Conservation (phyloP, 1,140 invertebrate species). For the Cotesia typhae region DNA sequence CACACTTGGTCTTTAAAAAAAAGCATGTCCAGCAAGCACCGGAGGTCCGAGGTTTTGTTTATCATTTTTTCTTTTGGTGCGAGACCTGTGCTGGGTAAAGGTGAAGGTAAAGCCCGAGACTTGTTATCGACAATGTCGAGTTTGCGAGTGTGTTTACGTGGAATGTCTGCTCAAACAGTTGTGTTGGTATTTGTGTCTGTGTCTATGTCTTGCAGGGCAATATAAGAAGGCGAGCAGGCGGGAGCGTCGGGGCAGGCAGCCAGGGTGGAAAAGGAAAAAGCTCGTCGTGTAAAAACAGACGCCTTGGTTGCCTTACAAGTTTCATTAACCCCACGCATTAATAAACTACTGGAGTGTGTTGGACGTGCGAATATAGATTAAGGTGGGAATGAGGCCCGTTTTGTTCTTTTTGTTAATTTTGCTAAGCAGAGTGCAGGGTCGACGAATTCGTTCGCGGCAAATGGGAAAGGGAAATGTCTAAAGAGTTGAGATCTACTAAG, state of each 20-base stretch:
- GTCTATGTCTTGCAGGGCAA: neutral
- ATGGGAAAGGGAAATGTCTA: neutral
- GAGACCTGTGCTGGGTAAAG: neutral
- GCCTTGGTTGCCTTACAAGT: conserved; percentile 49
- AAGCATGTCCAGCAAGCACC: neutral
- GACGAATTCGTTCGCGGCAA: no score
- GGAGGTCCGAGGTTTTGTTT: neutral
- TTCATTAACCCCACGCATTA: conserved; percentile 66
- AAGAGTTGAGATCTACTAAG: neutral
- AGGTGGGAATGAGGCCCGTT: conserved; percentile 48
- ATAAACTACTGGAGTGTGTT: conserved; percentile 59
- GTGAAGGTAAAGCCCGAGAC: conserved; percentile 11
- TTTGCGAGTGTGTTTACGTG: neutral
- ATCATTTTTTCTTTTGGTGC: conserved; percentile 38
- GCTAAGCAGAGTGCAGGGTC: conserved; percentile 13
- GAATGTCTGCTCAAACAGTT: neutral
- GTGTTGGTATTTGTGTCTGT: neutral
- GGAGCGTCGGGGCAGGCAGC: conserved; percentile 29
- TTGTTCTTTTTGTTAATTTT: conserved; percentile 22
- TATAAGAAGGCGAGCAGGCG: conserved; percentile 9
- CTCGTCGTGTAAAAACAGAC: conserved; percentile 57
- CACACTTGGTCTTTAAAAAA: no score
- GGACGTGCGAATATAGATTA: conserved; percentile 50
- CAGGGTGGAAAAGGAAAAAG: conserved; percentile 27
- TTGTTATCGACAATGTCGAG: conserved; percentile 3